Evolutionary conservation across 23 tunicate species (phyloP).

Genomic region (Clavelina lepadiformis): DNA sequence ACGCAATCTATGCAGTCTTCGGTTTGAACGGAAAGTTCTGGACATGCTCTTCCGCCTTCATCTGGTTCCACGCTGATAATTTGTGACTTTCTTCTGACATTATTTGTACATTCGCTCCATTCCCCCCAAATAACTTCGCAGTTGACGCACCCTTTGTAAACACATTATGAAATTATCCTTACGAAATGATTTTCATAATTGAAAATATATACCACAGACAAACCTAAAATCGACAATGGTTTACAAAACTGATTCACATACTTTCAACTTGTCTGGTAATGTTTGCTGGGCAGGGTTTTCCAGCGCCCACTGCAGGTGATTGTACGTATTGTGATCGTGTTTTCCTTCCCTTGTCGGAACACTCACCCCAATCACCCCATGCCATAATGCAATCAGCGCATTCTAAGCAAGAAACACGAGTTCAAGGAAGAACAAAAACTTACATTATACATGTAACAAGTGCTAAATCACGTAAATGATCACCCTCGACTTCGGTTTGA

Average conservation of each 20-base stretch:
- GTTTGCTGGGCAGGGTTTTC: slow-evolving; percentile 46
- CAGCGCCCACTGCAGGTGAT: slow-evolving; percentile 11
- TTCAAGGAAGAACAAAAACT: not conserved
- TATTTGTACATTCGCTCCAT: slow-evolving; percentile 63
- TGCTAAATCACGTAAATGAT: no score
- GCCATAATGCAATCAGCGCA: slow-evolving; percentile 37
- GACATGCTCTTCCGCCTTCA: slow-evolving; percentile 69
- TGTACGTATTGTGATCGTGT: not conserved
- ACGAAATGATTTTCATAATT: not conserved
- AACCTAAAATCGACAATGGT: no score
- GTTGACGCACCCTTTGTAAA: not conserved
- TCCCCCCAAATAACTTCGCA: slow-evolving; percentile 46
- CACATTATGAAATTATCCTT: not conserved
- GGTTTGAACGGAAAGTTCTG: slow-evolving; percentile 13
- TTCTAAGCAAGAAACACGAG: slow-evolving; percentile 19
- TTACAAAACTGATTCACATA: no score
- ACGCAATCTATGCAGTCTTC: slow-evolving; percentile 55
- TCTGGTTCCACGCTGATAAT: slow-evolving; percentile 8
- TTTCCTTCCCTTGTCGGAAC: slow-evolving; percentile 1
- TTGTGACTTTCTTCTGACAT: slow-evolving; percentile 30
- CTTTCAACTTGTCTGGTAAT: no score
- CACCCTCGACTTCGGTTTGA: slow-evolving; percentile 26
- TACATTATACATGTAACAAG: not conserved
- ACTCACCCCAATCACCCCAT: slow-evolving; percentile 47
- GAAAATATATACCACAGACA: no score